These are phyloP conservation scores for Nycticebus coucang DNA, from an alignment of 2,113 vertebrate species.

Conservation along the genomic window DNA sequence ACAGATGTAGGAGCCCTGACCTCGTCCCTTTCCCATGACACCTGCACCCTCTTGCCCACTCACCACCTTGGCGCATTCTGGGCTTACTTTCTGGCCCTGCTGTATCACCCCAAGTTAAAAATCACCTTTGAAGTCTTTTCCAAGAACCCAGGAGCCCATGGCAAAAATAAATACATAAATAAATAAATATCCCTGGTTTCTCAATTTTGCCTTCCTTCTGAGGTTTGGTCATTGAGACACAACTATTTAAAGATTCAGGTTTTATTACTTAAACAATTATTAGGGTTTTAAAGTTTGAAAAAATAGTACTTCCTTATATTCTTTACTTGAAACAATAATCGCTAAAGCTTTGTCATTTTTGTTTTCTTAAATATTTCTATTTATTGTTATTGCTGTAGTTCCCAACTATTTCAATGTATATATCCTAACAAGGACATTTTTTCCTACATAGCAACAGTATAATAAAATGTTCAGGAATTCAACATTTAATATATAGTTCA, in stretches of 20 bases:
- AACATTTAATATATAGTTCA: background rate
- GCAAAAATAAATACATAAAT: background rate
- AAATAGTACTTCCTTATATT: background rate
- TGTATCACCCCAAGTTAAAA: background rate
- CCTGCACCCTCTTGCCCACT: background rate
- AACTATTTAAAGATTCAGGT: background rate
- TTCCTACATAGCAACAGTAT: background rate
- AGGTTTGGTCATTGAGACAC: background rate
- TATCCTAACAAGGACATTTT: background rate
- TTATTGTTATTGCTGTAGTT: background rate
- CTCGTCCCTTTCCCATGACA: background rate
- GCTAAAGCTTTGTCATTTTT: background rate
- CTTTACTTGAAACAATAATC: background rate
- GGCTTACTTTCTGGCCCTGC: background rate
- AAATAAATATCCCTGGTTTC: background rate
- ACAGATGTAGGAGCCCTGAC: background rate
- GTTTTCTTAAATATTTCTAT: background rate
- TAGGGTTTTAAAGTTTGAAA: background rate
- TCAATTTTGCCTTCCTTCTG: background rate
- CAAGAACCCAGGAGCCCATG: background rate
- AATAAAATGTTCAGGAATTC: constrained; percentile 31
- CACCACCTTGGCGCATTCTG: background rate
- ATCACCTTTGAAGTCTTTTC: background rate
- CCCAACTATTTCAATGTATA: background rate
- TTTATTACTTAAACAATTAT: background rate